phyloP scores from a whole-genome alignment of 1,140 invertebrate genomes.

The Drosophila nikananu region DNA sequence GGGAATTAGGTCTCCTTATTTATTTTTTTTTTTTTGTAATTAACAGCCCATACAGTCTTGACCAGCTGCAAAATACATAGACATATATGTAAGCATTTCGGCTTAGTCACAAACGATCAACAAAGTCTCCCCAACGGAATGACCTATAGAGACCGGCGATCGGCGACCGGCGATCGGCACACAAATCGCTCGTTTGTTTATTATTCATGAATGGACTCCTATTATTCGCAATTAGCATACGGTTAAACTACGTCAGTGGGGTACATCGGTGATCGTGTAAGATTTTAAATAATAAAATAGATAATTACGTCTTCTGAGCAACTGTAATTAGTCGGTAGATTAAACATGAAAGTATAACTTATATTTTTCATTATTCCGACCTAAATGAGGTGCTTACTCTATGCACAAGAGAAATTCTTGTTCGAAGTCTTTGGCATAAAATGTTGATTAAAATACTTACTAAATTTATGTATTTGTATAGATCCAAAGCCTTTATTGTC shows the following conservation, averaged over 20 bases:
- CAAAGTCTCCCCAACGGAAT: slow-evolving; percentile 18
- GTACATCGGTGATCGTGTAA: background rate
- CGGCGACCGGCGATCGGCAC: slow-evolving; percentile 28
- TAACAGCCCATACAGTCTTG: slow-evolving; percentile 7
- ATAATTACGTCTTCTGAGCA: background rate
- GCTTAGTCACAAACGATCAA: slow-evolving; percentile 43
- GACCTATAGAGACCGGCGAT: slow-evolving; percentile 40
- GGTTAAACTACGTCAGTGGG: slow-evolving; percentile 1
- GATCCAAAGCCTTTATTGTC: background rate
- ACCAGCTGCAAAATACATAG: slow-evolving; percentile 34
- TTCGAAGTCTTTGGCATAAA: background rate
- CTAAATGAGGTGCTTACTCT: background rate
- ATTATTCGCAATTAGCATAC: slow-evolving; percentile 54
- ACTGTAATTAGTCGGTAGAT: background rate
- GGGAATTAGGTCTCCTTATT: background rate
- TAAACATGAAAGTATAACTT: background rate
- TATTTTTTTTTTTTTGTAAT: background rate
- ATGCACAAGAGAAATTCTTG: too few relatives aligned
- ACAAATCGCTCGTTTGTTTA: slow-evolving; percentile 55
- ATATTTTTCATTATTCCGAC: background rate
- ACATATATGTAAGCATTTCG: too few relatives aligned
- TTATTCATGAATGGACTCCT: slow-evolving; percentile 51
- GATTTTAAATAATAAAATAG: background rate
- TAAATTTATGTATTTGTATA: background rate
- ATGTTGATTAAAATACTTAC: background rate